Conservation (phyloP, 1,140 invertebrate species). For the Gryllus bimaculatus region DNA sequence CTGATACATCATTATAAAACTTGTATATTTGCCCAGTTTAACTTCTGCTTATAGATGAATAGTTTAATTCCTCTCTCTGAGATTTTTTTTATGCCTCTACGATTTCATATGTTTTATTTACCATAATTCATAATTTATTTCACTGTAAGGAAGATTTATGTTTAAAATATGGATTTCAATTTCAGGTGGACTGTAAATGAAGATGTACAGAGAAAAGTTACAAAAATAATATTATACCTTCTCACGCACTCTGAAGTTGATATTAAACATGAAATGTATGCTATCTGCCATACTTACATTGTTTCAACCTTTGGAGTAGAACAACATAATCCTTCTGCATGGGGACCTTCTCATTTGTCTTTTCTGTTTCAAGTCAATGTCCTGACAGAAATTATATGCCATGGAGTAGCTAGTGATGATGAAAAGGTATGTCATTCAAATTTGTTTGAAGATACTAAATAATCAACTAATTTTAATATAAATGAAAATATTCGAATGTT, state of each 20-base stretch:
- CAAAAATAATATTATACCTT: conserved; percentile 30
- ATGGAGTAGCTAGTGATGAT: conserved; percentile 42
- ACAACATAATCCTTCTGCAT: conserved; percentile 27
- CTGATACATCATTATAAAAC: too few species aligned
- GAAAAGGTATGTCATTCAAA: conserved; percentile 27
- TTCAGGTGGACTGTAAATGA: conserved; percentile 24
- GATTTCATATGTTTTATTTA: too few species aligned
- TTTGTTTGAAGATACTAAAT: too few species aligned
- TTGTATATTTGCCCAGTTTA: too few species aligned
- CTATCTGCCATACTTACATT: conserved; percentile 35
- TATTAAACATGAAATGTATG: conserved; percentile 34
- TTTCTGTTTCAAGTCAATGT: conserved; percentile 45
- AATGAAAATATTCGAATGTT: too few species aligned
- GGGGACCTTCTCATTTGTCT: conserved; percentile 27
- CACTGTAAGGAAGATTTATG: too few species aligned
- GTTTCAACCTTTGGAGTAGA: conserved; percentile 34
- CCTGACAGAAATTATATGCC: conserved; percentile 51
- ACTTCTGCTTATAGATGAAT: too few species aligned
- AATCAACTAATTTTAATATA: too few species aligned
- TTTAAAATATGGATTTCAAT: not conserved
- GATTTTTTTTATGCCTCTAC: too few species aligned
- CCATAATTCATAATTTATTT: too few species aligned
- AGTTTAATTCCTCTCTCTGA: too few species aligned
- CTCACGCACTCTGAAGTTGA: conserved; percentile 32
- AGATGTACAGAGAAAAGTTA: conserved; percentile 27